Base-by-base conservation (phyloP, 64 coral and sea anemone genomes). In the Montipora cactus region DNA sequence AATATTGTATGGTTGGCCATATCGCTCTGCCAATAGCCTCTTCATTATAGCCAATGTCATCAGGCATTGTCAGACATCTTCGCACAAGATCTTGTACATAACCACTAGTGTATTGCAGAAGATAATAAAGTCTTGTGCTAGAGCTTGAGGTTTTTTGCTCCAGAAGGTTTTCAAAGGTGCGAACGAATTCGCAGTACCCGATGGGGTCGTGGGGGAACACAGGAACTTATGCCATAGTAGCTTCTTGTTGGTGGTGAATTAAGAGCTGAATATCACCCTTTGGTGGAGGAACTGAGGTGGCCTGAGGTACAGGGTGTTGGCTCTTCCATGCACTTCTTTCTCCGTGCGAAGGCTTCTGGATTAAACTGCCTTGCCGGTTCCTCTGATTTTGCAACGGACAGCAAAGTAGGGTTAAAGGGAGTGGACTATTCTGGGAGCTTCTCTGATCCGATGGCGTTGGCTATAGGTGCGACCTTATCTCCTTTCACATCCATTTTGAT, bases 131-230 rank as follows among this genome's bases (percentile, higher is more conserved):
- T 25, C 25, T 25, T 25, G 91, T 81, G 55, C 91, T 93, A 49
- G 91, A 59, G 67, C 77, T 92, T 47, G 47, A 44, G 70, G 90
- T 92, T 55, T 55, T 55, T 55, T 9, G 51, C 51, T 55, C 51
- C 51, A 55, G 1, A 55, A 55, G 51, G 51, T 55, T 55, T 55
- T 55, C 51, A 9, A 55, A 55, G 51, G 51, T 2, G 9, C 80
- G 71, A 25, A 93, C 61, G 73, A 93, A 93, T 15, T 87, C 21
- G 59, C 82, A 67, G 82, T 93, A 93, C 25, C 85, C 70, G 18
- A 64, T 10, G 18, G 81, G 70, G 59, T 78, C 19, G 16, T 55
- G 45, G 18, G 20, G 74, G 55, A 81, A 55, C 5, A 55, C 51
- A 55, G 51, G 51, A 55, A 55, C 51, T 55, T 55, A 55, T 61